Percentiles rank a stretch among this genome's conserved stretches.
Evolutionary conservation across 2,888 invertebrate species (phyloP).

Genomic region (Calameuta filiformis): DNA sequence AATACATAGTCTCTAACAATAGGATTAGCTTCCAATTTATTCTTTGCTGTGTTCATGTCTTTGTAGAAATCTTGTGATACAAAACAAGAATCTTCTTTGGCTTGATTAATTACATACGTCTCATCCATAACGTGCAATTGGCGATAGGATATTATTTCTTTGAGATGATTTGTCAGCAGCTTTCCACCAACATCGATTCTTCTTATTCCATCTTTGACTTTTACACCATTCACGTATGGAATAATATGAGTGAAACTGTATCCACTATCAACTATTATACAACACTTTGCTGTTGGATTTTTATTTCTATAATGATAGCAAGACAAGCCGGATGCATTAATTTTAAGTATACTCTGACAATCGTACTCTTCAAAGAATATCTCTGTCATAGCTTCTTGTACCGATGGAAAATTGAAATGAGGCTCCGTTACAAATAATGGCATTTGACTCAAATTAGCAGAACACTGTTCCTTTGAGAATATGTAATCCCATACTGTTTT

Average conservation of each 20-base stretch:
- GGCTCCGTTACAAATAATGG: constrained; percentile 94
- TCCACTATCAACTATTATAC: constrained; percentile 91
- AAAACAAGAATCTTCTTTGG: constrained; percentile 97
- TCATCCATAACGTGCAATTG: constrained; percentile 99
- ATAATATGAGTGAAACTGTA: constrained; percentile 96
- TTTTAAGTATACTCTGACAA: constrained; percentile 82
- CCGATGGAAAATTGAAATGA: constrained; percentile 89
- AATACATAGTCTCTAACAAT: constrained; percentile 92
- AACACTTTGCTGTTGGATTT: constrained; percentile 71
- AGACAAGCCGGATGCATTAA: constrained; percentile 84
- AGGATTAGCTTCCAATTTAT: constrained; percentile 72
- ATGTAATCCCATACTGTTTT: constrained; percentile 97
- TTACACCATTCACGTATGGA: constrained; percentile 82
- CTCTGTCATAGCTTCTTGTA: constrained; percentile 94
- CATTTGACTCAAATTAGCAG: constrained; percentile 81
- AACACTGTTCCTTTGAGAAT: constrained; percentile 86
- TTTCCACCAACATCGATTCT: constrained; percentile 98
- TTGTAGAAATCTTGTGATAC: constrained; percentile 85
- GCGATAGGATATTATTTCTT: constrained; percentile 95
- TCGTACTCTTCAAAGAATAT: constrained; percentile 98
- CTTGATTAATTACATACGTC: constrained; percentile 97
- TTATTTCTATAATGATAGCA: constrained; percentile 76
- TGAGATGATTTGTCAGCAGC: constrained; percentile 95
- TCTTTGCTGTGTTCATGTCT: constrained; percentile 80
- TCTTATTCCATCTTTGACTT: constrained; percentile 76